A percentile compares a stretch with the other conserved stretches of the same genome.
phyloP scores from a whole-genome alignment of 2,888 invertebrate species.

The Diadegma fenestrale region DNA sequence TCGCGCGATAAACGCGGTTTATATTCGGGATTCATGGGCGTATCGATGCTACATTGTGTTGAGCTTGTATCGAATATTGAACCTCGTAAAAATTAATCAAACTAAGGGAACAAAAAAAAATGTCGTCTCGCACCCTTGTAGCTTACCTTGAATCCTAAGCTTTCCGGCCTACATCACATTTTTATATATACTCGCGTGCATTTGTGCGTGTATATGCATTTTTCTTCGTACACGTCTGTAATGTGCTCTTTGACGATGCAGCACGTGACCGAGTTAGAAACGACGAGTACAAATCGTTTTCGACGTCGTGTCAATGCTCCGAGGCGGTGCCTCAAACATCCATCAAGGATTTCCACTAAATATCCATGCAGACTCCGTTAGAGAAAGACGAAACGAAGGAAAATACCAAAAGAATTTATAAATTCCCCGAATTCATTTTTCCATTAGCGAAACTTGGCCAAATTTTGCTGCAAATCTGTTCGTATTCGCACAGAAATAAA shows the following conservation, averaged over 20 bases:
- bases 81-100: slow-evolving; percentile 64
- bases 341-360: slow-evolving; percentile 63
- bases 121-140: slow-evolving; percentile 45
- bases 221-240: background rate
- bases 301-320: slow-evolving; percentile 65
- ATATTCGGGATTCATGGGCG: slow-evolving; percentile 64
- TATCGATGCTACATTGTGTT: slow-evolving; percentile 12
- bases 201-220: background rate
- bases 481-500: background rate
- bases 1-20: slow-evolving; percentile 30
- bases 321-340: slow-evolving; percentile 63
- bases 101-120: slow-evolving; percentile 32
- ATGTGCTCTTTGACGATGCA: slow-evolving; percentile 26
- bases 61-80: slow-evolving; percentile 31
- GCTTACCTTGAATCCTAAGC: slow-evolving; percentile 9
- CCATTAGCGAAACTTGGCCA: background rate
- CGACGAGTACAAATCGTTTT: slow-evolving; percentile 71
- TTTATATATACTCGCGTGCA: background rate
- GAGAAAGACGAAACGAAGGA: background rate
- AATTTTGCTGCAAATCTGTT: background rate
- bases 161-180: slow-evolving; percentile 32
- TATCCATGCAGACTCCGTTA: slow-evolving; percentile 13
- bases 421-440: background rate
- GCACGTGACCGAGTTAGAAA: slow-evolving; percentile 69
- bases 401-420: background rate